Conservation (phyloP, 2,888 invertebrate species). For the Anthrax anthrax region DNA sequence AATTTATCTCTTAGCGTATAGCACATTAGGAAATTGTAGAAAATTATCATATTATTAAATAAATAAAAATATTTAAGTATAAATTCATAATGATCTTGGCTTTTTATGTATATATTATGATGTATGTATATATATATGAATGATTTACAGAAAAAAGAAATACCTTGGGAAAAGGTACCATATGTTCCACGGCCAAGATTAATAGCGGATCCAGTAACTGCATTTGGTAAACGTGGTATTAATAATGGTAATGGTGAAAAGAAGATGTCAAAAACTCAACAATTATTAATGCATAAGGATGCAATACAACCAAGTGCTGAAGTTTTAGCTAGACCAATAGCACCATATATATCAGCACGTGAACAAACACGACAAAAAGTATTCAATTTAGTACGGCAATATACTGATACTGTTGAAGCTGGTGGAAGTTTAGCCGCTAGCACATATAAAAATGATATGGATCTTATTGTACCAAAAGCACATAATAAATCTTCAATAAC, state of each 20-base stretch:
- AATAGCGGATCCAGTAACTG: conserved; percentile 72
- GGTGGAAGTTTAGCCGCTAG: conserved; percentile 40
- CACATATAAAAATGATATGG: conserved; percentile 49
- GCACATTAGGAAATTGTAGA: no score
- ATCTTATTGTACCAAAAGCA: conserved; percentile 45
- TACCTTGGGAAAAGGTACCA: conserved; percentile 82
- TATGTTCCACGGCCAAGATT: conserved; percentile 73
- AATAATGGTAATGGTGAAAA: no score
- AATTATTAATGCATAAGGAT: conserved; percentile 42
- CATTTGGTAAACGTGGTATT: conserved; percentile 44
- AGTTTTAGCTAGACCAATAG: conserved; percentile 44
- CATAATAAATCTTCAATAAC: conserved; percentile 29
- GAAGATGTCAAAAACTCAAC: conserved; percentile 29
- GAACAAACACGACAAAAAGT: conserved; percentile 51
- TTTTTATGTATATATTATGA: no score
- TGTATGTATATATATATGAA: no score
- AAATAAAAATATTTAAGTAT: no score
- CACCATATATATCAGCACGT: conserved; percentile 53
- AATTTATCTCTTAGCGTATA: no score
- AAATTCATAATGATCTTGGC: no score
- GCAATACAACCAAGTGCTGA: conserved; percentile 47
- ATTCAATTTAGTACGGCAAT: conserved; percentile 42
- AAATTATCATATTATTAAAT: no score
- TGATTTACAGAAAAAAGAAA: conserved; percentile 60
- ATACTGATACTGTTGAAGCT: conserved; percentile 43